Base-by-base conservation (phyloP, 2,888 invertebrate genomes). In the Ischnus inquisitorius region DNA sequence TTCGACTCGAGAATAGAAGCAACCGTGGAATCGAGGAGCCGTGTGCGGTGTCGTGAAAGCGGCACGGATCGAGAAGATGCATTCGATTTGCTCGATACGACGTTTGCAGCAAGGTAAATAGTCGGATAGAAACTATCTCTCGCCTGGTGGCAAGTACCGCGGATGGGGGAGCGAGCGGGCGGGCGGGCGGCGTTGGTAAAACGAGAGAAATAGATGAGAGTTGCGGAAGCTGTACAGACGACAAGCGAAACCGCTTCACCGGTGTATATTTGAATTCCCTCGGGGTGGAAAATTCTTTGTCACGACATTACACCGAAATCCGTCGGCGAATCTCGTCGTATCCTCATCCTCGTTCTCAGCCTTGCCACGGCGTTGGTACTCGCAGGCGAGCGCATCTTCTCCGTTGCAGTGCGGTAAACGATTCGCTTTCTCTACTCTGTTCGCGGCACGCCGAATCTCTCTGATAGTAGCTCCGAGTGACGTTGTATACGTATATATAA, bases 231-330 rank as follows among this genome's bases (percentile, higher is more conserved):
- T 60, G 34, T 34, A 75, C 39, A 64, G 34, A 25, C 57, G 64
- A 64, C 46, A 57, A 62, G 25, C 57, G 76, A 76, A 77, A 72
- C 71, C 82, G 75, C 78, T 83, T 87, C 85, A 87, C 85, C 85
- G 34, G 85, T 86, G 87, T 89, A 89, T 90, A 89, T 89, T 89
- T 87, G 88, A 89, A 89, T 89, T 89, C 87, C 89, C 88, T 67
- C 77, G 82, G 84, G 87, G 87, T 85, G 86, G 46, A 87, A 88
- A 89, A 79, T 84, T 84, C 84, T 82, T 84, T 84, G 82, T 89
- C 87, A 88, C 79, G 85, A 83, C 85, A 86, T 82, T 85, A 86
- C 86, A 85, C 85, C 86, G 85, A 87, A 88, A 89, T 88, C 87
- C 86, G 75, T 64, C 77, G 28, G 5, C 54, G 60, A 43, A 28